A percentile compares a stretch with the other conserved stretches of the same genome.
Conservation (phyloP, 37 sponge, comb jelly and placozoan genomes). For the Crambe crambe region DNA sequence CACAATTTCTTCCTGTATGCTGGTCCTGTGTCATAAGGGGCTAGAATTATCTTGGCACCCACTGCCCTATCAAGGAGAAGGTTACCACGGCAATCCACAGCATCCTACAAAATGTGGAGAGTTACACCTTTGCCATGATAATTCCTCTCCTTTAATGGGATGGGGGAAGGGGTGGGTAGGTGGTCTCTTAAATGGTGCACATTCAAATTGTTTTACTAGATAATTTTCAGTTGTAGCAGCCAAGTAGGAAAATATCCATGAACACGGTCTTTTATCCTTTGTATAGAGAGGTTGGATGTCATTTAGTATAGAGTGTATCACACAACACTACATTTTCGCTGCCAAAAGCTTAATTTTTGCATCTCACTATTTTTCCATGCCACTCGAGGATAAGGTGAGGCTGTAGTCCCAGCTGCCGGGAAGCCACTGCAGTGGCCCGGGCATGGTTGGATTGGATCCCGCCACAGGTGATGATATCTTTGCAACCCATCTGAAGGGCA, state of each 20-base stretch:
- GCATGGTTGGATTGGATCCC: conserved; percentile 81
- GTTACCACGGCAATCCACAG: conserved; percentile 69
- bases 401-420: conserved; percentile 75
- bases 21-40: conserved; percentile 37
- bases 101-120: conserved; percentile 29
- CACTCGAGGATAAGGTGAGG: conserved; percentile 74
- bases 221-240: too few relatives aligned
- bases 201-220: too few relatives aligned
- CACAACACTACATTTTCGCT: too few relatives aligned
- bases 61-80: conserved; percentile 67
- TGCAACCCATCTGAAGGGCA: conserved; percentile 64
- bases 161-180: too few relatives aligned
- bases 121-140: neutral
- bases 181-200: too few relatives aligned
- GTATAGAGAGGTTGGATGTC: too few relatives aligned
- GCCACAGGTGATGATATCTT: conserved; percentile 76
- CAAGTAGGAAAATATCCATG: too few relatives aligned
- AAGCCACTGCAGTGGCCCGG: conserved; percentile 83
- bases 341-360: neutral
- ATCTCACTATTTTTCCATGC: conserved; percentile 23
- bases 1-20: conserved; percentile 24
- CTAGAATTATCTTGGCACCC: conserved; percentile 69
- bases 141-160: too few relatives aligned
- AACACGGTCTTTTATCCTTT: too few relatives aligned
- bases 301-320: too few relatives aligned